Conservation (phyloP, 2,888 invertebrate species). For the Drepanosiphum platanoidis region DNA sequence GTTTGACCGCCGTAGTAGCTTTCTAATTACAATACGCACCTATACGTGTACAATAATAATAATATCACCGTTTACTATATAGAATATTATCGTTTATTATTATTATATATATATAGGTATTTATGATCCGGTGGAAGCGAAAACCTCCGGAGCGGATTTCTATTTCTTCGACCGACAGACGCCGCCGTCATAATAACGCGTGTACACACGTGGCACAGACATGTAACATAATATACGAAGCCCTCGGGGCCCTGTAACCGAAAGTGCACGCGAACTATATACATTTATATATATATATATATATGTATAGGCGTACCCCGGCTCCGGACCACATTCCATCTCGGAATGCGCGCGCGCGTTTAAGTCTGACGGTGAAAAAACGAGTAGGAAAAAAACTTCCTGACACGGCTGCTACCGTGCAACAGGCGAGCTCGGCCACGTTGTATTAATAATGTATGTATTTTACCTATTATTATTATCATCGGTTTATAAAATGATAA, state of each 20-base stretch:
- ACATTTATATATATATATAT: too few relatives aligned
- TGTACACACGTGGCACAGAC: background rate
- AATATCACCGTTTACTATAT: background rate
- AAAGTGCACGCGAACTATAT: too few relatives aligned
- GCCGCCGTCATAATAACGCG: background rate
- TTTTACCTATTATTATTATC: too few relatives aligned
- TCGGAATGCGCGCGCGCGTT: too few relatives aligned
- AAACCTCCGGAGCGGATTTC: slow-evolving; percentile 14
- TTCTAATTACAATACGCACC: slow-evolving; percentile 40
- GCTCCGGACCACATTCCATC: too few relatives aligned
- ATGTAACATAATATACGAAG: background rate
- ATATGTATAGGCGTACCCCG: too few relatives aligned
- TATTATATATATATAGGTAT: background rate
- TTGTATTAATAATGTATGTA: too few relatives aligned
- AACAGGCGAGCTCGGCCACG: too few relatives aligned
- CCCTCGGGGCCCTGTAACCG: slow-evolving; percentile 14
- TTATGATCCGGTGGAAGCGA: slow-evolving; percentile 25
- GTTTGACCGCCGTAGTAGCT: slow-evolving; percentile 33
- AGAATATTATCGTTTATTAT: background rate
- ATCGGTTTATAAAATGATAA: too few relatives aligned
- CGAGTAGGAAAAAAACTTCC: too few relatives aligned
- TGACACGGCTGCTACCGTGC: too few relatives aligned
- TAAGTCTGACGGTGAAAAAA: too few relatives aligned
- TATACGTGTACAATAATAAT: background rate
- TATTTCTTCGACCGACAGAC: slow-evolving; percentile 17